Evolutionary conservation across 2,797 vertebrate species (phyloP), one percentile per base, ranked within the genome.

Genomic region (Siniperca undulata): DNA sequence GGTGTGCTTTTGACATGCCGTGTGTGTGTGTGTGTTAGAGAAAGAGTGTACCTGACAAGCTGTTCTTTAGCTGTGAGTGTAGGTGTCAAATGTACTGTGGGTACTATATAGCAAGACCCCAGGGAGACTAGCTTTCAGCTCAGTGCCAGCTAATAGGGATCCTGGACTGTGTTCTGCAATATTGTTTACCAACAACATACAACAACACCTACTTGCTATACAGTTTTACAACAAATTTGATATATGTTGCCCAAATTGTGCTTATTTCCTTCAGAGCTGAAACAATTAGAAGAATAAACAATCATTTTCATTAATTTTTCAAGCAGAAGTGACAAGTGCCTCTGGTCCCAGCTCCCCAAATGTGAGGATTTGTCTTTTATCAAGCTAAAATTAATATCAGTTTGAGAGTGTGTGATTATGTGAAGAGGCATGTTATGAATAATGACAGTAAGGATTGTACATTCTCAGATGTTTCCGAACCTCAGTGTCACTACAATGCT

Each of bases 61-160:
- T 91, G 86, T 89, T 90, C 76, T 89, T 75, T 61, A 71, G 80
- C 81, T 81, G 38, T 74, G 68, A 86, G 81, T 91, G 88, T 87
- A 87, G 81, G 82, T 91, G 88, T 90, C 71, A 86, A 70, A 74
- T 40, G 60, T 80, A 79, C 80, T 84, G 68, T 80, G 64, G 79
- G 66, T 78, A 78, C 73, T 70, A 75, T 76, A 70, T 65, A 74
- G 83, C 72, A 77, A 78, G 64, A 83, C 72, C 76, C 69, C 27
- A 1, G 55, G 48, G 75, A 82, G 70, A 77, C 69, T 42, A 22
- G 69, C 65, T 75, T 72, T 86, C 67, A 62, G 70, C 73, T 78
- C 61, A 67, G 44, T 58, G 58, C 59, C 81, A 74, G 60, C 81
- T 88, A 86, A 85, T 74, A 75, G 61, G 68, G 61, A 78, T 74